These are phyloP conservation scores for Allenopithecus nigroviridis DNA, from an alignment of 2,797 vertebrate species.

Conservation along the genomic window DNA sequence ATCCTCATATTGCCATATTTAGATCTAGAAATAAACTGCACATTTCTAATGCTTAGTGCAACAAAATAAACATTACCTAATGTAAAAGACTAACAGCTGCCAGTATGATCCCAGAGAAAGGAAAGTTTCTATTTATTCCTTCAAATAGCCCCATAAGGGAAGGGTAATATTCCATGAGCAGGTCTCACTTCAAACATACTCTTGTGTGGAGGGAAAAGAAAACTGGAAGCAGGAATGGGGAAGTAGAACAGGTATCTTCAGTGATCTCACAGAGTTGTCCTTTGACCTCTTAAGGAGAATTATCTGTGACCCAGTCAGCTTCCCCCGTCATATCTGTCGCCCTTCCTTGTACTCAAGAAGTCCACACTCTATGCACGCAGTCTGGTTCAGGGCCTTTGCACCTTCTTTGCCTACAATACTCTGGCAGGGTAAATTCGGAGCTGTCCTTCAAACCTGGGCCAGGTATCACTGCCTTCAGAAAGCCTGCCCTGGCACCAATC, in stretches of 20 bases:
- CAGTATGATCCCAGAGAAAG: not conserved
- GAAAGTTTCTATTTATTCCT: not conserved
- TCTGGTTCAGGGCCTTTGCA: not conserved
- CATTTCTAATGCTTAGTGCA: not conserved
- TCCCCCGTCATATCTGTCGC: not conserved
- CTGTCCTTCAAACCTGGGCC: not conserved
- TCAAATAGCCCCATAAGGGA: not conserved
- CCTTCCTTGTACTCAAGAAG: not conserved
- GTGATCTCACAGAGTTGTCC: not conserved
- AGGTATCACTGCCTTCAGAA: not conserved
- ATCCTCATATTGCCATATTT: not conserved
- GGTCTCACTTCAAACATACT: not conserved
- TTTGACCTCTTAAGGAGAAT: not conserved
- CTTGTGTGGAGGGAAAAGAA: not conserved
- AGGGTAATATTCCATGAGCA: not conserved
- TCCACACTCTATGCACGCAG: fast-evolving
- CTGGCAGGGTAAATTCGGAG: not conserved
- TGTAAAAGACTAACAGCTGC: not conserved
- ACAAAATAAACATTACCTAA: not conserved
- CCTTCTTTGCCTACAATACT: not conserved
- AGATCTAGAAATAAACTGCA: not conserved
- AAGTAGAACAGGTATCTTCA: fast-evolving
- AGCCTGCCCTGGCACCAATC: not conserved
- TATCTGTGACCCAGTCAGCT: not conserved
- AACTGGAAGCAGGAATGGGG: not conserved